Evolutionary conservation across 1,140 invertebrate genomes (phyloP).

Genomic region (Aporrectodea caliginosa): DNA sequence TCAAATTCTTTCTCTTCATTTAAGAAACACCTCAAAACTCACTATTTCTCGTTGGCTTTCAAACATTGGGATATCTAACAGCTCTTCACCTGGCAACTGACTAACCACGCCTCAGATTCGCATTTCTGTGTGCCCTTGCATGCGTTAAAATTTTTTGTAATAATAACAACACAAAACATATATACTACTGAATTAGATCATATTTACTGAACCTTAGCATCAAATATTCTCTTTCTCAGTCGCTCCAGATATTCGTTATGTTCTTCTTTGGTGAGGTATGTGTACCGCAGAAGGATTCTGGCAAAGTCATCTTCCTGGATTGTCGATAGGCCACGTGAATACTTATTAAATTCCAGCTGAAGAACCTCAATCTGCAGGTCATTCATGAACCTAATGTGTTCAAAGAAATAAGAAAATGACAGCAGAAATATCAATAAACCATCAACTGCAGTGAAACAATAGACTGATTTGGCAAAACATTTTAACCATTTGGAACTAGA

Average conservation of each 20-base stretch:
- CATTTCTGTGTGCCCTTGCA: too few species aligned
- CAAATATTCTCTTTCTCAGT: conserved; percentile 51
- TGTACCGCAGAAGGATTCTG: conserved; percentile 86
- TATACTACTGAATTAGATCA: too few species aligned
- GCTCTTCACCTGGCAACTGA: too few species aligned
- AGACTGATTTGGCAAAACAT: neutral
- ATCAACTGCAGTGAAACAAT: neutral
- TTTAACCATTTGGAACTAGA: too few species aligned
- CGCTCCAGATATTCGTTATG: conserved; percentile 56
- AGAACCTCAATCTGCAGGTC: conserved; percentile 92
- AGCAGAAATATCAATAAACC: neutral
- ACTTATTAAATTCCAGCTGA: conserved; percentile 92
- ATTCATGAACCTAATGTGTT: conserved; percentile 76
- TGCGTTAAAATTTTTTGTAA: too few species aligned
- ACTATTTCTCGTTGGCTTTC: too few species aligned
- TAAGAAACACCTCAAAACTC: too few species aligned
- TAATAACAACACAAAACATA: too few species aligned
- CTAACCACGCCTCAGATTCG: too few species aligned
- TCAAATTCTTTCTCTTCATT: too few species aligned
- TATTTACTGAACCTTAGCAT: conserved; percentile 44
- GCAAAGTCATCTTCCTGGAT: conserved; percentile 96
- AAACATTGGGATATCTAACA: too few species aligned
- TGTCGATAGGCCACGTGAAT: conserved; percentile 78
- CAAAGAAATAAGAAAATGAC: neutral
- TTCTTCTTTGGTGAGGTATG: conserved; percentile 70